Conservation (phyloP, 2,797 vertebrate genomes). For the Discoglossus pictus region DNA sequence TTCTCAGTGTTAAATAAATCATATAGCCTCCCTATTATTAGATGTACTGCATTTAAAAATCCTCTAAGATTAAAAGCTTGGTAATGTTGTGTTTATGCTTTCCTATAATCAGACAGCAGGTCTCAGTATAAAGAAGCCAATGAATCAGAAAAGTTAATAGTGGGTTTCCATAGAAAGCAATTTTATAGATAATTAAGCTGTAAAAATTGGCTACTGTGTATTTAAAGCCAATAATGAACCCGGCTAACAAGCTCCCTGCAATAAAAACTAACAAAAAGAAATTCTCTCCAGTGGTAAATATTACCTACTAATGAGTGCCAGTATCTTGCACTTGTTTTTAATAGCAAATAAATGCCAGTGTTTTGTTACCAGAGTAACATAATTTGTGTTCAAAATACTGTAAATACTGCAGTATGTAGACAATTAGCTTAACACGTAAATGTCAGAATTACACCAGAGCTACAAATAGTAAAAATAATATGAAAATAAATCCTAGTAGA, state of each 20-base stretch:
- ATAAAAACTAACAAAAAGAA: constrained; percentile 24
- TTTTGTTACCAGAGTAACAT: constrained; percentile 1
- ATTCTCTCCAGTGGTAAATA: no score
- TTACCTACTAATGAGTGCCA: constrained; percentile 36
- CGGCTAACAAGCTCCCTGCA: constrained; percentile 35
- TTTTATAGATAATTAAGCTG: constrained; percentile 55
- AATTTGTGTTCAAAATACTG: no score
- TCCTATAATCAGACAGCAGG: constrained; percentile 16
- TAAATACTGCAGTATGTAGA: no score
- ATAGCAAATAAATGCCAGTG: constrained; percentile 22
- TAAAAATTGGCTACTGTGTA: constrained; percentile 53
- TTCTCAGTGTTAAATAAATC: no score
- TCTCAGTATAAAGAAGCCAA: constrained; percentile 26
- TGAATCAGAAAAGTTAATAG: constrained; percentile 41
- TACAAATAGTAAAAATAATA: no score
- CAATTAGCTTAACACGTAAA: no score
- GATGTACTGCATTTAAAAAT: no score
- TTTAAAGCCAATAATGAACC: constrained; percentile 45
- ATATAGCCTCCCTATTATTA: no score
- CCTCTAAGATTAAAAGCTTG: no score
- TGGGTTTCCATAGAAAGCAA: constrained; percentile 46
- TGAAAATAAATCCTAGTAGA: no score
- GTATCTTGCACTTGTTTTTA: constrained; percentile 27
- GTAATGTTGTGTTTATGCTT: constrained; percentile 26
- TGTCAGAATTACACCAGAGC: no score